Percentiles rank a stretch among this genome's conserved stretches.
Conservation (phyloP, 64 coral and sea anemone genomes). For the Stylophora pistillata region DNA sequence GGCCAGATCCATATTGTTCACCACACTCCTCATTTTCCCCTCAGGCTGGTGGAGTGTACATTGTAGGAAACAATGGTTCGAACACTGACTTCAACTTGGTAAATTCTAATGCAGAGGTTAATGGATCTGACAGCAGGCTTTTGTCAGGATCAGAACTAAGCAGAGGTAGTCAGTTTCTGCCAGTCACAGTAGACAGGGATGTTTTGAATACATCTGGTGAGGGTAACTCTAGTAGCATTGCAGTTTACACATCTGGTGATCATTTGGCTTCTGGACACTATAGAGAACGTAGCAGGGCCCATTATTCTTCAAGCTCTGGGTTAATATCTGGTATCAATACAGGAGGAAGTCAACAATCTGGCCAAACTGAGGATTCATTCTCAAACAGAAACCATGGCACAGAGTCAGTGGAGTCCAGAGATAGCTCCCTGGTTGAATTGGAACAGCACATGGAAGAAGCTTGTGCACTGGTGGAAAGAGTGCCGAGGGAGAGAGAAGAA, state of each 20-base stretch:
- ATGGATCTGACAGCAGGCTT: neutral
- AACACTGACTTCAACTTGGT: neutral
- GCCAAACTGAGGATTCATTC: neutral
- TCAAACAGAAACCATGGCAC: neutral
- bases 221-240: neutral
- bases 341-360: too few species aligned
- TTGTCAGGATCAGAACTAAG: neutral
- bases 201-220: neutral
- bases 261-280: neutral
- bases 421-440: neutral
- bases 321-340: too few species aligned
- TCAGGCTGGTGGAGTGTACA: too few species aligned
- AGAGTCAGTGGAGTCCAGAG: neutral
- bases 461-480: neutral
- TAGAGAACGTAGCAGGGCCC: neutral
- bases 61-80: neutral
- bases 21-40: neutral
- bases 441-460: neutral
- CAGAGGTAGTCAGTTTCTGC: neutral
- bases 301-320: too few species aligned
- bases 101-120: neutral
- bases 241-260: neutral
- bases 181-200: neutral
- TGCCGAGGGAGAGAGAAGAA: conserved; percentile 4
- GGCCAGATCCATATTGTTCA: neutral